Conservation (phyloP, 2,888 invertebrate genomes). For the Diabrotica balteata region DNA sequence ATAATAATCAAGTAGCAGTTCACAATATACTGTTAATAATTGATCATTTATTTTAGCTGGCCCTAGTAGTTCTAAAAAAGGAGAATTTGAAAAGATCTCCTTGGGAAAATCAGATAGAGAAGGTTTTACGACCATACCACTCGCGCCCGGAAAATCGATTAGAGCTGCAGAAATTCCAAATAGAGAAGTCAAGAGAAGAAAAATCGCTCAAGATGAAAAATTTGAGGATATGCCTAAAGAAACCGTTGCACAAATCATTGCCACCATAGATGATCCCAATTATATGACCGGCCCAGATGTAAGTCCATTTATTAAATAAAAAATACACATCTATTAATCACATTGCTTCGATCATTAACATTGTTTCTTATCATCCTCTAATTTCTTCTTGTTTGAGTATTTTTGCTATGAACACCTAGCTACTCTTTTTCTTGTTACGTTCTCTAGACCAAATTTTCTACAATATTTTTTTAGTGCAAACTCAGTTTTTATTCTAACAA, state of each 20-base stretch:
- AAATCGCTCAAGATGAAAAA: slow-evolving; percentile 60
- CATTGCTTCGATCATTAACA: too few species aligned
- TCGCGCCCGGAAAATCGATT: slow-evolving; percentile 47
- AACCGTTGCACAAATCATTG: slow-evolving; percentile 81
- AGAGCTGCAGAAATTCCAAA: slow-evolving; percentile 45
- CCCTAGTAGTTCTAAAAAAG: slow-evolving; percentile 49
- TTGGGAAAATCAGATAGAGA: slow-evolving; percentile 70
- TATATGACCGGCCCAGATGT: slow-evolving; percentile 85
- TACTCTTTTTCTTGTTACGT: too few species aligned
- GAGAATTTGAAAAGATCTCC: slow-evolving; percentile 73
- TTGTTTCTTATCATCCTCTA: too few species aligned
- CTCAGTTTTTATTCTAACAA: too few species aligned
- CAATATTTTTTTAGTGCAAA: too few species aligned
- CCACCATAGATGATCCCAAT: slow-evolving; percentile 83
- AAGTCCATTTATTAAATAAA: slow-evolving; percentile 8
- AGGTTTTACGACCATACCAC: slow-evolving; percentile 72
- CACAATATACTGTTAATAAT: background rate
- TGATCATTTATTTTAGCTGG: slow-evolving; percentile 7
- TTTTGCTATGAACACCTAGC: too few species aligned
- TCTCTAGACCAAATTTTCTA: too few species aligned
- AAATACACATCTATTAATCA: too few species aligned
- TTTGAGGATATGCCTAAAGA: slow-evolving; percentile 80
- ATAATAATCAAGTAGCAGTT: too few species aligned
- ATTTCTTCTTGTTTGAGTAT: too few species aligned
- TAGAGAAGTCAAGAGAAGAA: slow-evolving; percentile 59